These are phyloP conservation scores for Marronus borbonicus DNA, from an alignment of 2,888 invertebrate genomes.

Conservation along the genomic window DNA sequence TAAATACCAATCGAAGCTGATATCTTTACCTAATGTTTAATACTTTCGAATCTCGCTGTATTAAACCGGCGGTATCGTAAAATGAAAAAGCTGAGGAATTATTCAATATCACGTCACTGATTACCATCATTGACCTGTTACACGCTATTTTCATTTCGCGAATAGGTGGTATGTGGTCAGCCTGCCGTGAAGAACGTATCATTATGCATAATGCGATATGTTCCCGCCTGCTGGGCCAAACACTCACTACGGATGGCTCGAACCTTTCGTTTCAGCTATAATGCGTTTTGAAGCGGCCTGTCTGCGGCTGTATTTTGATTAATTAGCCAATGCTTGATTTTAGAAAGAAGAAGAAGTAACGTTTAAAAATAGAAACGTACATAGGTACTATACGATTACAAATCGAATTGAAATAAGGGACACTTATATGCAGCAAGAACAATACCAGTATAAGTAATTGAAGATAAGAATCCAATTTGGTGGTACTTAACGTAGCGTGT, in stretches of 20 bases:
- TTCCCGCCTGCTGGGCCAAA: slow-evolving; percentile 48
- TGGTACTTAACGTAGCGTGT: slow-evolving; percentile 12
- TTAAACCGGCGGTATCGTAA: slow-evolving; percentile 8
- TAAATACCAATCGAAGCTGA: too few relatives aligned
- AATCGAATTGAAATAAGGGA: background rate
- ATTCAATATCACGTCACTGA: slow-evolving; percentile 47
- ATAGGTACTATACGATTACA: background rate
- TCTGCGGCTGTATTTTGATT: slow-evolving; percentile 12
- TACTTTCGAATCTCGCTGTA: slow-evolving; percentile 22
- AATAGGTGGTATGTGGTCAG: slow-evolving; percentile 56
- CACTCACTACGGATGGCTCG: slow-evolving; percentile 19
- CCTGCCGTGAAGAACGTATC: slow-evolving; percentile 56
- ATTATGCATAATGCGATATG: slow-evolving; percentile 55
- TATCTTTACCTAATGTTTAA: background rate
- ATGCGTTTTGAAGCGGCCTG: slow-evolving; percentile 12
- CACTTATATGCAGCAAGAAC: background rate
- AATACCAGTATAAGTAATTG: slow-evolving; percentile 14
- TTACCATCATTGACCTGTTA: slow-evolving; percentile 49
- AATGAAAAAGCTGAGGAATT: slow-evolving; percentile 29
- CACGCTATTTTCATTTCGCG: slow-evolving; percentile 54
- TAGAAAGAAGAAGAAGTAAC: background rate
- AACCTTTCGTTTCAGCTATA: slow-evolving; percentile 8
- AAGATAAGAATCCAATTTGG: slow-evolving; percentile 17
- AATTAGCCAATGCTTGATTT: background rate
- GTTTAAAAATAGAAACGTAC: background rate